These are phyloP conservation scores for Aramus guarauna DNA, from an alignment of 2,113 vertebrate genomes.

Conservation along the genomic window DNA sequence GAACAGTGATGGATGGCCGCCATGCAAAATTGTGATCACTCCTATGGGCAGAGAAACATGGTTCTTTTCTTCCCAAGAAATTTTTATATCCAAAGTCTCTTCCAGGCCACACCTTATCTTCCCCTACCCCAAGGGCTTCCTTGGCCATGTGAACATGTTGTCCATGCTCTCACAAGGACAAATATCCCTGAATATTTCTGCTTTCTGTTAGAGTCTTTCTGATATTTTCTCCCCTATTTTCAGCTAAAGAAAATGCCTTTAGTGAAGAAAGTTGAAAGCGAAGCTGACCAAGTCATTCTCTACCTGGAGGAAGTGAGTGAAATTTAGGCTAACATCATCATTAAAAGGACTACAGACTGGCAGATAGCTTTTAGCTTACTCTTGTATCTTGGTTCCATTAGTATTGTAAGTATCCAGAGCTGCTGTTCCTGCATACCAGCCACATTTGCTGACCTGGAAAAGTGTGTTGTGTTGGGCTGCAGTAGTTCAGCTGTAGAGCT, in stretches of 20 bases:
- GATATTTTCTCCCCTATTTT: not conserved
- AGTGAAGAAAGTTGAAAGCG: constrained; percentile 58
- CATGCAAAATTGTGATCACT: not conserved
- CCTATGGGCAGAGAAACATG: not conserved
- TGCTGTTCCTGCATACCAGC: not conserved
- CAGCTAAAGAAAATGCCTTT: constrained; percentile 57
- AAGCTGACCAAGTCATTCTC: constrained; percentile 18
- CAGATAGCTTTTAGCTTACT: not conserved
- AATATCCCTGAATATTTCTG: not conserved
- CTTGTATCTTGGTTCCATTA: not conserved
- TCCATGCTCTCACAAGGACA: not conserved
- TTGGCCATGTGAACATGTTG: not conserved
- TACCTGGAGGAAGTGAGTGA: constrained; percentile 58
- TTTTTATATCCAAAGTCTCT: not conserved
- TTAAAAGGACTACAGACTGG: not conserved
- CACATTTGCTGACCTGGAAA: not conserved
- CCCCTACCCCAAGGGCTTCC: not conserved
- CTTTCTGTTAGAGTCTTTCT: not conserved
- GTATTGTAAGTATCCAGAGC: not conserved
- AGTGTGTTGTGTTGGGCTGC: not conserved
- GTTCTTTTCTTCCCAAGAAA: not conserved
- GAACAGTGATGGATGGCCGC: not conserved
- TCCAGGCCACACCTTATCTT: not conserved
- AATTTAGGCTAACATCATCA: not conserved
- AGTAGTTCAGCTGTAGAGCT: not conserved